Evolutionary conservation across 1,140 invertebrate genomes (phyloP).

Genomic region (Frieseomelitta varia): DNA sequence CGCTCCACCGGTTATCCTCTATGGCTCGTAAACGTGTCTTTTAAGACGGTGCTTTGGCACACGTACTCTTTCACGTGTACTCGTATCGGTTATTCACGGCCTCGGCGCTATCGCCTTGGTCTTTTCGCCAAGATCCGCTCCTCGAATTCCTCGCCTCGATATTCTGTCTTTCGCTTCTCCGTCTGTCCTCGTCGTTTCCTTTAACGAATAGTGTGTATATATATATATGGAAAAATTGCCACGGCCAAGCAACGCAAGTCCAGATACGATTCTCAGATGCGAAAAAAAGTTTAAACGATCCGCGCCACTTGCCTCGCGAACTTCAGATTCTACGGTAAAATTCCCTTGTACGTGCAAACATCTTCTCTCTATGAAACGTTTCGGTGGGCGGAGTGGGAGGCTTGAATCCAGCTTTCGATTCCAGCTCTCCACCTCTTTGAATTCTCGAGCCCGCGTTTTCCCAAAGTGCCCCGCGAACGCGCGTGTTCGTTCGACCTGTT

Average conservation of each 20-base stretch:
- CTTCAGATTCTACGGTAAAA: not conserved
- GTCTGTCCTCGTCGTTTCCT: too few relatives aligned
- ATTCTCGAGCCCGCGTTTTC: not conserved
- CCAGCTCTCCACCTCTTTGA: not conserved
- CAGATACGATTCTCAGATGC: not conserved
- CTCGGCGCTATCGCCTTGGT: constrained; percentile 37
- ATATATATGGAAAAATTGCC: too few relatives aligned
- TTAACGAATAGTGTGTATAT: not conserved
- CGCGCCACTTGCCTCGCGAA: not conserved
- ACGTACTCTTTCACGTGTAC: constrained; percentile 47
- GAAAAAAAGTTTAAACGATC: not conserved
- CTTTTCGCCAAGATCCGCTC: constrained; percentile 14
- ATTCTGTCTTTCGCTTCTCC: not conserved
- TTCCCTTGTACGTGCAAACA: not conserved
- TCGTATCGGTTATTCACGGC: constrained; percentile 43
- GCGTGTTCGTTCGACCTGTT: not conserved
- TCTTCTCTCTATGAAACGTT: not conserved
- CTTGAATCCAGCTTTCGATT: not conserved
- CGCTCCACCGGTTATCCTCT: constrained; percentile 58
- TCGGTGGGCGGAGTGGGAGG: too few relatives aligned
- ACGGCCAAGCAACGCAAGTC: not conserved
- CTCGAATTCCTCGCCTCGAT: not conserved
- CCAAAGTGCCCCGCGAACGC: not conserved
- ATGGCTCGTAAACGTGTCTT: constrained; percentile 58
- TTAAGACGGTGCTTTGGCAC: constrained; percentile 60